Percentiles rank a stretch among this genome's conserved stretches.
phyloP scores from a whole-genome alignment of 2,113 vertebrate species.

The Hydrochoerus hydrochaeris region DNA sequence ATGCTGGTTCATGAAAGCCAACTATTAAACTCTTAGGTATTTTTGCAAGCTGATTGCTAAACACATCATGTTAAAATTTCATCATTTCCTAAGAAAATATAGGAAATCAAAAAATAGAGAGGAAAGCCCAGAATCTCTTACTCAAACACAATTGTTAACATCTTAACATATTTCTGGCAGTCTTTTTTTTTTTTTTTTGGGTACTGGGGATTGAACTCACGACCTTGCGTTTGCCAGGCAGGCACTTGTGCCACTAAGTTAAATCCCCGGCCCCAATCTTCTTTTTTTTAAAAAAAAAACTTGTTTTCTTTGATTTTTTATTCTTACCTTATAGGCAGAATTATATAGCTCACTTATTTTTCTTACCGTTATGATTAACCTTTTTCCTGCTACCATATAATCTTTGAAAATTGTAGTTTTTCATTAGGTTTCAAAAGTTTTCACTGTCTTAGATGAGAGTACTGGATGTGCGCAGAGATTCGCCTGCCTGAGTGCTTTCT shows the following conservation, averaged over 20 bases:
- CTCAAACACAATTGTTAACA: background rate
- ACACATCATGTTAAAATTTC: background rate
- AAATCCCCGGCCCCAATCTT: too few species aligned
- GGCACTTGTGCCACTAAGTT: too few species aligned
- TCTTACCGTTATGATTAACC: background rate
- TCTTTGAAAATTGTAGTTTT: conserved; percentile 29
- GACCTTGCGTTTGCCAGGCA: too few species aligned
- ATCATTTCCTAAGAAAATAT: background rate
- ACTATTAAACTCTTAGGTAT: background rate
- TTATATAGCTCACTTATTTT: background rate
- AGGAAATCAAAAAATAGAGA: background rate
- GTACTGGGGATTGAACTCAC: too few species aligned
- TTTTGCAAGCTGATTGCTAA: background rate
- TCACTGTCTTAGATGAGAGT: background rate
- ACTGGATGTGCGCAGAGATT: background rate
- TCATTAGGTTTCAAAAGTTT: background rate
- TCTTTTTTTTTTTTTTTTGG: background rate
- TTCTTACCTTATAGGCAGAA: background rate
- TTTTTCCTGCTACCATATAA: background rate
- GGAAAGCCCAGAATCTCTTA: background rate
- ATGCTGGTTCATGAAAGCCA: background rate
- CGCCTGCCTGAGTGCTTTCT: background rate
- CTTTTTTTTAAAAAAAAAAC: too few species aligned
- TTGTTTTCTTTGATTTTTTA: background rate
- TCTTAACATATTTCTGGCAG: background rate